A percentile compares a stretch with the other conserved stretches of the same genome.
These are phyloP conservation scores for Eretmochelys imbricata DNA, from an alignment of 2,113 vertebrate genomes.

Conservation along the genomic window DNA sequence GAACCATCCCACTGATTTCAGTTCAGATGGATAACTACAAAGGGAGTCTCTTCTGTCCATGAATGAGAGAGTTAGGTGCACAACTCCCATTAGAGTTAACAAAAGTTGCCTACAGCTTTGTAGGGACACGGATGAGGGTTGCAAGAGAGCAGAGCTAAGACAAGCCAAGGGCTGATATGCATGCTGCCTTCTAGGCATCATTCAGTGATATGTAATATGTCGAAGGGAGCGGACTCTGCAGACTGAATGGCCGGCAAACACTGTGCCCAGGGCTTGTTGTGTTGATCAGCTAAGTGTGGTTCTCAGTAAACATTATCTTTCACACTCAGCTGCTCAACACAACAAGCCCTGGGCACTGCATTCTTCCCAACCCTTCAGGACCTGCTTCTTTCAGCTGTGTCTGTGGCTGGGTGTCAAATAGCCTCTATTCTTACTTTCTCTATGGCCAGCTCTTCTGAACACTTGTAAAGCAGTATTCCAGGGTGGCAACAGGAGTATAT, in stretches of 20 bases:
- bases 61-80: not conserved
- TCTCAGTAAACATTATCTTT: not conserved
- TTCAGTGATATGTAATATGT: rapidly evolving
- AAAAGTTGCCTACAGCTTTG: not conserved
- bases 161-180: not conserved
- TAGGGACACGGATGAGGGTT: not conserved
- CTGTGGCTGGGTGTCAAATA: not conserved
- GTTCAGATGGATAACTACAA: not conserved
- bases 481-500: not conserved
- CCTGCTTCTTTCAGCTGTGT: rapidly evolving
- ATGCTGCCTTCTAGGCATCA: rapidly evolving
- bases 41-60: not conserved
- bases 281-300: not conserved
- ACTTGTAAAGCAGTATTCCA: rapidly evolving
- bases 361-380: rapidly evolving
- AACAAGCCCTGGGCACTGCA: rapidly evolving
- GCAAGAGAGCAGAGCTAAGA: not conserved
- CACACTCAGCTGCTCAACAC: not conserved
- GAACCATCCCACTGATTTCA: not conserved
- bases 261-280: rapidly evolving
- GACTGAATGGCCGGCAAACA: not conserved
- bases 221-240: not conserved
- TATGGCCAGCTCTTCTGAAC: not conserved
- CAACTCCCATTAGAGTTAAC: not conserved
- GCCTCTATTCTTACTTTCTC: not conserved